Base-by-base conservation (phyloP, 2,113 vertebrate genomes). In the Spermophilus dauricus region DNA sequence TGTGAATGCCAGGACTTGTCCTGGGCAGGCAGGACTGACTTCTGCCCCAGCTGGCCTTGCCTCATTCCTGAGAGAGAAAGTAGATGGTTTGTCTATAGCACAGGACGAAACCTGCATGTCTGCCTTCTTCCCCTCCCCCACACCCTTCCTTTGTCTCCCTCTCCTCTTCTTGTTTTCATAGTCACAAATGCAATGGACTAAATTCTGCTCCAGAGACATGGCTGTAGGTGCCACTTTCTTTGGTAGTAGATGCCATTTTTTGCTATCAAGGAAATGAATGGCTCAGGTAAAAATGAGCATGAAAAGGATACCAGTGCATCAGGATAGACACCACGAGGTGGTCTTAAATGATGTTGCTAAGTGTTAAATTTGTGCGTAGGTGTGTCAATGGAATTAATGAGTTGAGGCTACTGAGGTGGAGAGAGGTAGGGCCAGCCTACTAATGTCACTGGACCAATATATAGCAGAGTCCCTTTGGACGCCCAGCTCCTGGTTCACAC, bases 101-200 rank as follows among this genome's bases (percentile, higher is more conserved):
- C 0, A 2, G 48, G 75, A 24, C 11, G 39, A 72, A 77, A 39
- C 26, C n/a, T 7, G 18, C 4, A 7, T 8, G 10, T 37, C 84
- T 72, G 77, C 42, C 61, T 39, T 22, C 53, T 72, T 30, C 9
- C 0, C 4, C 17, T 12, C 13, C 53, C 70, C 63, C 4, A 8
- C 17, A 2, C 0, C 0, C 45, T 34, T n/a, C 30, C 72, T 84
- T 8, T 32, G 24, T 81, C 77, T 37, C 77, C 18, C 5, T 70
- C 73, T 26, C 1, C 39, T 34, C 5, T 77, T 42, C 37, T 78
- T 48, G n/a, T 39, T 76, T 89, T 89, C 28, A 26, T 20, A 2
- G 3, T 34, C 6, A 7, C 34, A 63, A 76, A 56, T 24, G 14
- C 58, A 70, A 42, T 20, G 22, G 28, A 48, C 76, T 88, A 17